Conservation (phyloP, 2,113 vertebrate genomes). For the Laterallus jamaicensis region DNA sequence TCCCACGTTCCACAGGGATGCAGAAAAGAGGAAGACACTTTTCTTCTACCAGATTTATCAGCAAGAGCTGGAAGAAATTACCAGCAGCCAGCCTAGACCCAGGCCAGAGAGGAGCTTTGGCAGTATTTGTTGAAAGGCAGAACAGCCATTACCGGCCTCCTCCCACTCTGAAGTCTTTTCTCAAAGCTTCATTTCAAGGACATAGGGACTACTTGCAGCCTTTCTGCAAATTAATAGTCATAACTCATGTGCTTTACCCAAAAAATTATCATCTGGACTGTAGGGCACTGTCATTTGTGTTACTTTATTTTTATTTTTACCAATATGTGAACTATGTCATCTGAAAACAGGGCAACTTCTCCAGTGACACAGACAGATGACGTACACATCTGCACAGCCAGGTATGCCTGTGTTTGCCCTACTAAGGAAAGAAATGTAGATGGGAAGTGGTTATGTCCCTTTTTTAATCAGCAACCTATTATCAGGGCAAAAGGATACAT, state of each 20-base stretch:
- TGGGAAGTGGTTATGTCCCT: not conserved
- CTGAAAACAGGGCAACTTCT: not conserved
- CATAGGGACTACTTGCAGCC: not conserved
- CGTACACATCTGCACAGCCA: not conserved
- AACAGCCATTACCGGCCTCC: not conserved
- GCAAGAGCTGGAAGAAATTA: not conserved
- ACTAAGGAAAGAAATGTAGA: not conserved
- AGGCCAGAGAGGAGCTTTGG: not conserved
- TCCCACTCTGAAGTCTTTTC: not conserved
- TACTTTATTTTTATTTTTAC: not conserved
- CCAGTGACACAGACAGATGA: not conserved
- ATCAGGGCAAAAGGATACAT: not conserved
- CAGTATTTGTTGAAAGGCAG: not conserved
- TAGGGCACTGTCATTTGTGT: too few relatives aligned
- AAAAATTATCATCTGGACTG: not conserved
- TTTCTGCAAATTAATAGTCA: not conserved
- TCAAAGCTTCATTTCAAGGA: conserved; percentile 6
- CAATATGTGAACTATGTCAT: not conserved
- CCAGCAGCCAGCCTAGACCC: not conserved
- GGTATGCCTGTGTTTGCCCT: not conserved
- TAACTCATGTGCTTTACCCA: not conserved
- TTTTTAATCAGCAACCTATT: not conserved
- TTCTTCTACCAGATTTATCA: not conserved
- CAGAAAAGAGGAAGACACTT: not conserved
- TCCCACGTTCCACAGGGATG: rapidly evolving